These are phyloP conservation scores for Parnassius apollo DNA, from an alignment of 2,888 invertebrate genomes.

Conservation along the genomic window DNA sequence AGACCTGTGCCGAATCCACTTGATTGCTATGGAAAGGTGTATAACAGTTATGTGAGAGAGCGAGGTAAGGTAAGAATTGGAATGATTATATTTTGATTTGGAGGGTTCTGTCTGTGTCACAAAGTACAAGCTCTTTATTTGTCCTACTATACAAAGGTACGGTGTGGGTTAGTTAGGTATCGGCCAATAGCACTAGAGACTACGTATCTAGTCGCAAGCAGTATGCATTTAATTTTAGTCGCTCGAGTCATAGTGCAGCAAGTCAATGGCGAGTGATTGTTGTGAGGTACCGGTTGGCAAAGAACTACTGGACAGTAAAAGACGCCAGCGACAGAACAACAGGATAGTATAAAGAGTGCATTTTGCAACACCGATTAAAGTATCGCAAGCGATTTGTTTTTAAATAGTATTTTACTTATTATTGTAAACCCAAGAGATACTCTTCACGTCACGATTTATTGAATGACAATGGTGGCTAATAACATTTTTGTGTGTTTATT, in stretches of 20 bases:
- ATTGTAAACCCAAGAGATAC: too few relatives aligned
- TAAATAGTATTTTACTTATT: too few relatives aligned
- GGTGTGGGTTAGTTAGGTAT: constrained; percentile 78
- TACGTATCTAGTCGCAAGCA: constrained; percentile 80
- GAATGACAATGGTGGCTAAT: too few relatives aligned
- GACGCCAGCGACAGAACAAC: constrained; percentile 78
- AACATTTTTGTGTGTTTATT: too few relatives aligned
- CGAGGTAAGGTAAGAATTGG: constrained; percentile 70
- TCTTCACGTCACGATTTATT: too few relatives aligned
- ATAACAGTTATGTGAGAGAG: constrained; percentile 80
- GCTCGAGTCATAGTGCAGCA: constrained; percentile 72
- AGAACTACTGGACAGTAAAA: constrained; percentile 53
- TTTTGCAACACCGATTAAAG: constrained; percentile 78
- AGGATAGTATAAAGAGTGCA: constrained; percentile 80
- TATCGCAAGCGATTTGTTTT: constrained; percentile 55
- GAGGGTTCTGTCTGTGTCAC: constrained; percentile 76
- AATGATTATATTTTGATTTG: constrained; percentile 68
- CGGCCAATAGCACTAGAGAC: constrained; percentile 80
- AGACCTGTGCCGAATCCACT: constrained; percentile 82
- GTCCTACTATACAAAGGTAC: constrained; percentile 62
- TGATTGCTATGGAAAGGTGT: constrained; percentile 81
- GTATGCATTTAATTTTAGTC: constrained; percentile 77
- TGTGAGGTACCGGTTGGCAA: constrained; percentile 64
- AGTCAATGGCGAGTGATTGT: constrained; percentile 63
- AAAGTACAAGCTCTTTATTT: constrained; percentile 80